Percentiles rank a stretch among this genome's conserved stretches.
phyloP scores from a whole-genome alignment of 2,888 invertebrate species.

The Eristalinus aeneus region DNA sequence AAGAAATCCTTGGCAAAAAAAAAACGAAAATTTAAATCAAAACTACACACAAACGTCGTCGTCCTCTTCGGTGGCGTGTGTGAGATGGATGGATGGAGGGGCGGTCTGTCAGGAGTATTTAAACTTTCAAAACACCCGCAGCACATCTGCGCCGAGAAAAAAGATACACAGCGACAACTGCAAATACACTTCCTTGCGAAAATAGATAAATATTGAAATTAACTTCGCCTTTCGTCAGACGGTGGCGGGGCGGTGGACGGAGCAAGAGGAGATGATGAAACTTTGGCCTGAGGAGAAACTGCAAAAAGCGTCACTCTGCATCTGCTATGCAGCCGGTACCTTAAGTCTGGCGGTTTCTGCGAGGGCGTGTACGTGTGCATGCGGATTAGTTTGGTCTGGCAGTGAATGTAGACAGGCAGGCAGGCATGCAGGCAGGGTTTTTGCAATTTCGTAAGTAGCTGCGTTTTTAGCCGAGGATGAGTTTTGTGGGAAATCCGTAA shows the following conservation, averaged over 20 bases:
- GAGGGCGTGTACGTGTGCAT: not conserved
- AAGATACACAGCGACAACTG: not conserved
- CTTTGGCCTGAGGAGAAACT: not conserved
- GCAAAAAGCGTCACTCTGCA: not conserved
- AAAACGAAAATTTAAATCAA: not conserved
- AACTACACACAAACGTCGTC: not conserved
- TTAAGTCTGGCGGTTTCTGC: not conserved
- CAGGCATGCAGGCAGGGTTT: not conserved
- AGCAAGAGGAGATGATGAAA: not conserved
- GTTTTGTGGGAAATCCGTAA: not conserved
- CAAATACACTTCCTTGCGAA: conserved; percentile 47
- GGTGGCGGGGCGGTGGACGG: not conserved
- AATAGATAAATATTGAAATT: conserved; percentile 63
- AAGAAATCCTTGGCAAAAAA: not conserved
- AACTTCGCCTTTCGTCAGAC: conserved; percentile 38
- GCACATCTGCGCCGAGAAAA: not conserved
- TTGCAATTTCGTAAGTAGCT: not conserved
- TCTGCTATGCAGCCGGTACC: not conserved
- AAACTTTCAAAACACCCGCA: not conserved
- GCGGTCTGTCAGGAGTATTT: not conserved
- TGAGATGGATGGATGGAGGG: not conserved
- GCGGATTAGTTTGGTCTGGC: not conserved
- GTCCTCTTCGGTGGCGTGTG: not conserved
- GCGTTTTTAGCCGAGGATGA: not conserved
- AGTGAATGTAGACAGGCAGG: not conserved